phyloP scores from a whole-genome alignment of 2,113 vertebrate species.

The Todiramphus saurophagus region DNA sequence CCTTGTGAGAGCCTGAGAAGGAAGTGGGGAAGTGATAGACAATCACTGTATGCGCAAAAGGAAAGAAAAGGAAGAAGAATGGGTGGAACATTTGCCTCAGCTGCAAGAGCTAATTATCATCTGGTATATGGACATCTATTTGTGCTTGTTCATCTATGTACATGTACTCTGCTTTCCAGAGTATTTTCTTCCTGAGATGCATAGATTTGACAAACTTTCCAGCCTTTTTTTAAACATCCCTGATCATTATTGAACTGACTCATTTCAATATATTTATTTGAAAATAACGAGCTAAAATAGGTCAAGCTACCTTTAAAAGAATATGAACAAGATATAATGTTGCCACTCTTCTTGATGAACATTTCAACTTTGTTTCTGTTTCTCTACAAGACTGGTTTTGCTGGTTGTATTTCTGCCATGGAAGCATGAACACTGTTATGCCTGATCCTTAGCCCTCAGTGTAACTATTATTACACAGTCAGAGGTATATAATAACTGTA shows the following conservation, averaged over 20 bases:
- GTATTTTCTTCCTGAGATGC: not conserved
- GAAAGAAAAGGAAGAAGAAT: not conserved
- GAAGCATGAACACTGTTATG: not conserved
- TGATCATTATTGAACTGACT: not conserved
- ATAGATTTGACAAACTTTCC: not conserved
- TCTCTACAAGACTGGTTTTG: not conserved
- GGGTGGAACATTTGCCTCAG: not conserved
- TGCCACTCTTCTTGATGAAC: not conserved
- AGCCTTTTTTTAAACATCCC: not conserved
- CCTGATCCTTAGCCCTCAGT: not conserved
- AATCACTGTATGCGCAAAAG: not conserved
- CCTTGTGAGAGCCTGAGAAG: not conserved
- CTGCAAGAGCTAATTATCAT: not conserved
- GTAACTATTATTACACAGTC: not conserved
- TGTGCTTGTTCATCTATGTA: not conserved
- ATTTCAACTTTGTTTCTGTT: not conserved
- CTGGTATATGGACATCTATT: not conserved
- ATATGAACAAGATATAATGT: no score
- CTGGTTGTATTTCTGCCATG: not conserved
- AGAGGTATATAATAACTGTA: not conserved
- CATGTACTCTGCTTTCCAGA: not conserved
- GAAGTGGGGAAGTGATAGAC: not conserved
- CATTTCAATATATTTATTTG: not conserved
- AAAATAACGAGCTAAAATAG: not conserved
- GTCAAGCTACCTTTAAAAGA: not conserved